These are phyloP conservation scores for Zalophus californianus DNA, from an alignment of 2,797 vertebrate genomes.

Conservation along the genomic window DNA sequence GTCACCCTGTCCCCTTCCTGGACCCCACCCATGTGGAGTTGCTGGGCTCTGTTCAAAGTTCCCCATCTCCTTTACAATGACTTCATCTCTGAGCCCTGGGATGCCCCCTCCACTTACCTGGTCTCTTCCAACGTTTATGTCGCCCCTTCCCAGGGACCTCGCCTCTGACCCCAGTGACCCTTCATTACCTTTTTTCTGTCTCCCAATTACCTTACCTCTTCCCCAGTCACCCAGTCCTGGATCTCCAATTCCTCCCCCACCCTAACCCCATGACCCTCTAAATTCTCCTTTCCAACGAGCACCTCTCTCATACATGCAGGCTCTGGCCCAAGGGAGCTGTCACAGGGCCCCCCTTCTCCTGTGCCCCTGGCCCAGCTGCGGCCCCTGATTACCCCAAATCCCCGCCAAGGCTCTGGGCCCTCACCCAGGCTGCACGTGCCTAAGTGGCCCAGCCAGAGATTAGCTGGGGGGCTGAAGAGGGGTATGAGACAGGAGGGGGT, in stretches of 20 bases:
- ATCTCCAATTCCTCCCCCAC: not conserved
- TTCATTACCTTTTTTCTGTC: not conserved
- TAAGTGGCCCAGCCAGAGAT: conserved; percentile 79
- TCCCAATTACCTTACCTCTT: not conserved
- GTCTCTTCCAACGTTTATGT: not conserved
- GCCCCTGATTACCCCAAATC: conserved; percentile 70
- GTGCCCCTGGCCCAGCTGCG: conserved; percentile 43
- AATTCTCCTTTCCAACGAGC: not conserved
- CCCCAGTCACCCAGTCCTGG: not conserved
- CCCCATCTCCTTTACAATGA: not conserved
- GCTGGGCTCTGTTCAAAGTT: conserved; percentile 52
- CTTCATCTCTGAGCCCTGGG: not conserved
- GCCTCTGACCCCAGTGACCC: not conserved
- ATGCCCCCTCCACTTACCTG: not conserved
- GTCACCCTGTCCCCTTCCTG: not conserved
- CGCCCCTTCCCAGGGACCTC: not conserved
- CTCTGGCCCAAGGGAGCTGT: conserved; percentile 27
- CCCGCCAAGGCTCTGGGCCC: not conserved
- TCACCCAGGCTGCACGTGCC: conserved; percentile 69
- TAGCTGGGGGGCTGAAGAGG: conserved; percentile 48
- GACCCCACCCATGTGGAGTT: not conserved
- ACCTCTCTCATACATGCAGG: conserved; percentile 4
- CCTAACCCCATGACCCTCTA: not conserved
- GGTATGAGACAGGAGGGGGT: not conserved
- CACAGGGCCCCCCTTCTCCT: not conserved